Evolutionary conservation across 2,888 invertebrate species (phyloP).

Genomic region (Caenorhabditis virilis): DNA sequence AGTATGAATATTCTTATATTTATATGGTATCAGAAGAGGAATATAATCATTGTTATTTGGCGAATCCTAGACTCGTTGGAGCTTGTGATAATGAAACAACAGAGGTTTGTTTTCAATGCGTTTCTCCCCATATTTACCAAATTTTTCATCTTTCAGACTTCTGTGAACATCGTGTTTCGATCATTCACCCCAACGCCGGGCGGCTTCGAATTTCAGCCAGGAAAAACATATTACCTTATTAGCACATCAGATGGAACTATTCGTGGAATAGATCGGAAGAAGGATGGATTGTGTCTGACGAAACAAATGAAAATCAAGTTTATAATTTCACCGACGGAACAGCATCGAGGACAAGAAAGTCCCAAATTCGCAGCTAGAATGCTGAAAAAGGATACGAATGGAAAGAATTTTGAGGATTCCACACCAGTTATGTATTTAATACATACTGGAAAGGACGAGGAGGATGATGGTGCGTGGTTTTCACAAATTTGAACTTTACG

Average conservation of each 20-base stretch:
- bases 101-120: constrained; percentile 23
- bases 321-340: constrained; percentile 47
- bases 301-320: constrained; percentile 67
- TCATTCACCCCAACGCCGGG: constrained; percentile 66
- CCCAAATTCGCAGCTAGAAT: constrained; percentile 55
- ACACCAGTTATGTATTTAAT: constrained; percentile 61
- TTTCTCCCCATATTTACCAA: no score
- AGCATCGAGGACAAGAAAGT: constrained; percentile 18
- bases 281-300: constrained; percentile 60
- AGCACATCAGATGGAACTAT: constrained; percentile 64
- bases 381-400: constrained; percentile 24
- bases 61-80: constrained; percentile 37
- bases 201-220: constrained; percentile 65
- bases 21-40: constrained; percentile 60
- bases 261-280: constrained; percentile 59
- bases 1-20: constrained; percentile 63
- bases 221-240: constrained; percentile 64
- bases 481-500: neutral
- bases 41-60: constrained; percentile 49
- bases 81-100: constrained; percentile 46
- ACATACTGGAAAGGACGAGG: constrained; percentile 44
- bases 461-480: constrained; percentile 24
- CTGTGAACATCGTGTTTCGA: constrained; percentile 65
- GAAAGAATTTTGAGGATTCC: constrained; percentile 18
- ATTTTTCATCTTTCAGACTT: constrained; percentile 44